Conservation (phyloP, 2,797 vertebrate genomes). For the Neoniphon sammara region DNA sequence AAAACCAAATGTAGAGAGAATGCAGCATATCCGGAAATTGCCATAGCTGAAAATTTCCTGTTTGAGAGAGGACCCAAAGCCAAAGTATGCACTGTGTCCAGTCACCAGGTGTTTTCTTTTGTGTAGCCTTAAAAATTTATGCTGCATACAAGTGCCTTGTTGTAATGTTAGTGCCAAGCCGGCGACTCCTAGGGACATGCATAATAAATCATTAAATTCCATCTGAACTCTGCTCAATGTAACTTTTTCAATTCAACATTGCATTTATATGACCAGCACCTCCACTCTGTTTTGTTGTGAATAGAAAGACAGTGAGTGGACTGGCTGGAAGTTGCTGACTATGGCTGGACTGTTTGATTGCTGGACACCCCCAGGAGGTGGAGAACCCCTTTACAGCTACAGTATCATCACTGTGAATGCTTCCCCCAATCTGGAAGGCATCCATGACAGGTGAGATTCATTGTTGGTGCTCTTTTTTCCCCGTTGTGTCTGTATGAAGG, state of each 20-base stretch:
- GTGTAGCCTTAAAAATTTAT: neutral
- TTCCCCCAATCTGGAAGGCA: slow-evolving; percentile 86
- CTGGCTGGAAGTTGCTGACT: slow-evolving; percentile 89
- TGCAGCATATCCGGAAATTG: slow-evolving; percentile 50
- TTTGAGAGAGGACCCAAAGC: slow-evolving; percentile 8
- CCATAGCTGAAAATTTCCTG: slow-evolving; percentile 44
- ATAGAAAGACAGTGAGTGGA: slow-evolving; percentile 80
- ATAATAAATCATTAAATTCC: no score
- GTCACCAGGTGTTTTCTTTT: slow-evolving; percentile 37
- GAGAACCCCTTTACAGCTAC: slow-evolving; percentile 90
- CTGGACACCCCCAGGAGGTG: slow-evolving; percentile 90
- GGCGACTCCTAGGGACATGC: no score
- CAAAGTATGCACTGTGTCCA: slow-evolving; percentile 42
- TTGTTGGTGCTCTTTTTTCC: no score
- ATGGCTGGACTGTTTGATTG: slow-evolving; percentile 97
- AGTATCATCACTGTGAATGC: slow-evolving; percentile 92
- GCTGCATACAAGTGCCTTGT: neutral
- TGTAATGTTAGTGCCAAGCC: neutral
- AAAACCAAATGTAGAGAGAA: slow-evolving; percentile 32
- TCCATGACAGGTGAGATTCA: slow-evolving; percentile 88
- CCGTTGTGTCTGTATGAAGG: slow-evolving; percentile 2
- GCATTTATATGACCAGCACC: neutral
- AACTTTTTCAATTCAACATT: neutral
- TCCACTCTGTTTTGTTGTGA: slow-evolving; percentile 11
- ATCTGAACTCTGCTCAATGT: neutral